phyloP scores from a whole-genome alignment of 2,888 invertebrate species.

The Odontocerum albicorne region DNA sequence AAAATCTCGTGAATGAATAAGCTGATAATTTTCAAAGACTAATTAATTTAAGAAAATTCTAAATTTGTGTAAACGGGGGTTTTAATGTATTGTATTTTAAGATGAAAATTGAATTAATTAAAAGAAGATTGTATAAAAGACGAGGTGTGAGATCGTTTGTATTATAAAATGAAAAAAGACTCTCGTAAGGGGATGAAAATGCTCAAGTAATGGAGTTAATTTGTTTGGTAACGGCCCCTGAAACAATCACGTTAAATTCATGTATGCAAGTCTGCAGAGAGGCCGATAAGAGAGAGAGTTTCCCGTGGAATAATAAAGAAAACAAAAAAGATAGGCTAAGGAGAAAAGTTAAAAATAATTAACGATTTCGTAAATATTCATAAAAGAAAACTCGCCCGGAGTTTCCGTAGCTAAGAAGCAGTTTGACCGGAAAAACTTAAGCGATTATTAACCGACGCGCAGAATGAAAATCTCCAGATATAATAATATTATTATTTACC shows the following conservation, averaged over 20 bases:
- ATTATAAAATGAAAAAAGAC: constrained; percentile 9
- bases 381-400: constrained; percentile 46
- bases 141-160: constrained; percentile 4
- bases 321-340: constrained; percentile 28
- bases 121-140: no score
- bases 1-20: no score
- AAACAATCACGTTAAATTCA: constrained; percentile 34
- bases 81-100: no score
- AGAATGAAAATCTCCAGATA: constrained; percentile 36
- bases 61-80: no score
- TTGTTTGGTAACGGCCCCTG: constrained; percentile 24
- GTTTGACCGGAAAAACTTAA: constrained; percentile 38
- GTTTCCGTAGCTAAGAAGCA: constrained; percentile 32
- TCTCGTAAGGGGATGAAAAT: constrained; percentile 12
- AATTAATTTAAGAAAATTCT: no score
- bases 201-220: constrained; percentile 28
- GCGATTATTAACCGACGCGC: constrained; percentile 38
- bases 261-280: constrained; percentile 35
- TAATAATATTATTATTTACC: constrained; percentile 35
- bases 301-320: constrained; percentile 28
- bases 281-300: constrained; percentile 34
- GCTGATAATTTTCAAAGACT: no score
- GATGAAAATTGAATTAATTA: no score
- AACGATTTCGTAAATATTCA: constrained; percentile 64
- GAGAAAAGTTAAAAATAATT: constrained; percentile 58